Evolutionary conservation across 2,113 vertebrate species (phyloP).

Genomic region (Oceanites oceanicus): DNA sequence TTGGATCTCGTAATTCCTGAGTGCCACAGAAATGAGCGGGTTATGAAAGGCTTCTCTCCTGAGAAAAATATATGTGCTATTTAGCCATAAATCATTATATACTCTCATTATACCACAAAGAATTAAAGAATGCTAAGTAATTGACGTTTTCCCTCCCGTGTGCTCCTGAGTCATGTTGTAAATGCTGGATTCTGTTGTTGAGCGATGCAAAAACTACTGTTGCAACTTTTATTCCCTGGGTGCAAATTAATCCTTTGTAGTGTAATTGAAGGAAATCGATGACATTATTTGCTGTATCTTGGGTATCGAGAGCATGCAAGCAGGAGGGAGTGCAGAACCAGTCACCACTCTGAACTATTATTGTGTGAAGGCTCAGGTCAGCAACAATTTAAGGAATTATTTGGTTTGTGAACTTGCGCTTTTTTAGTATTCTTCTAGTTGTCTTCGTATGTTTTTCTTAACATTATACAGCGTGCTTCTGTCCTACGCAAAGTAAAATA

Average conservation of each 20-base stretch:
- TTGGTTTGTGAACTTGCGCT: background rate
- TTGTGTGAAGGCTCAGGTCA: background rate
- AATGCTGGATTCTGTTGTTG: slow-evolving; percentile 50
- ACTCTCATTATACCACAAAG: slow-evolving; percentile 51
- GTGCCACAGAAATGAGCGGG: slow-evolving; percentile 26
- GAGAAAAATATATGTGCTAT: slow-evolving; percentile 47
- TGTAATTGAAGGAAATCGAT: slow-evolving; percentile 60
- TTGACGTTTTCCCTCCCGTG: background rate
- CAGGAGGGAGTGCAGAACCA: background rate
- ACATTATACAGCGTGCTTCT: background rate
- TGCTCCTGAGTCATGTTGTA: slow-evolving; percentile 52
- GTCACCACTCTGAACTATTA: background rate
- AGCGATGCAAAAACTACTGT: slow-evolving; percentile 67
- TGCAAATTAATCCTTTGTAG: slow-evolving; percentile 62
- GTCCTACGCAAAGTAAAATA: background rate
- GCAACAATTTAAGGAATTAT: background rate
- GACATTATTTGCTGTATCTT: slow-evolving; percentile 61
- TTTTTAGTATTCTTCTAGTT: background rate
- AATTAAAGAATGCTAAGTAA: slow-evolving; percentile 62
- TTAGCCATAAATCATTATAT: slow-evolving; percentile 54
- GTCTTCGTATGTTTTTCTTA: background rate
- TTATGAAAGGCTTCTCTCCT: slow-evolving; percentile 62
- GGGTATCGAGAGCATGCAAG: slow-evolving; percentile 3
- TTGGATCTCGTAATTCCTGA: slow-evolving; percentile 41
- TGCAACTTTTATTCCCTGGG: slow-evolving; percentile 57